Percentiles rank a stretch among this genome's conserved stretches.
Conservation (phyloP, 2,888 invertebrate species). For the Drosophila imparisetae region DNA sequence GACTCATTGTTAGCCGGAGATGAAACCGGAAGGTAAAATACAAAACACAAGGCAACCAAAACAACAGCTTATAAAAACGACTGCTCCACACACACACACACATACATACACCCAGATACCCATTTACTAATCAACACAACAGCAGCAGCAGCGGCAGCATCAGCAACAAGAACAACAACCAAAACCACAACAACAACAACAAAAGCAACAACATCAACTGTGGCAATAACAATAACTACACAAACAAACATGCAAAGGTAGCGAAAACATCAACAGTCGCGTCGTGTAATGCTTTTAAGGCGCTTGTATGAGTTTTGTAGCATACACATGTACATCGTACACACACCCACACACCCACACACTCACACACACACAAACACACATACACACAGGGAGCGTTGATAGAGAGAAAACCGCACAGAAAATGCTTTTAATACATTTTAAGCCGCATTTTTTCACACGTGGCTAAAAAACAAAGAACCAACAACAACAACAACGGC, state of each 20-base stretch:
- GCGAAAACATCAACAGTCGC: conserved; percentile 63
- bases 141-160: conserved; percentile 26
- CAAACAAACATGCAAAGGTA: conserved; percentile 54
- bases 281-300: conserved; percentile 68
- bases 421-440: conserved; percentile 76
- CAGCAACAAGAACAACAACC: conserved; percentile 17
- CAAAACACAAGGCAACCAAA: conserved; percentile 64
- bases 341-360: conserved; percentile 20
- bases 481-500: conserved; percentile 12
- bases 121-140: conserved; percentile 76
- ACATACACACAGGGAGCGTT: conserved; percentile 12
- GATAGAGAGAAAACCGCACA: conserved; percentile 56
- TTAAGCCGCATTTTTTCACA: conserved; percentile 79
- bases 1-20: conserved; percentile 73
- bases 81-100: conserved; percentile 27
- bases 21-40: conserved; percentile 74
- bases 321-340: conserved; percentile 23
- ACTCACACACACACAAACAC: conserved; percentile 12
- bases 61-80: conserved; percentile 72
- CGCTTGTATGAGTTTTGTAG: conserved; percentile 56
- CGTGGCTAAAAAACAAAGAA: conserved; percentile 66
- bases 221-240: conserved; percentile 56
- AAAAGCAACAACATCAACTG: conserved; percentile 33
- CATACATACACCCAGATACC: conserved; percentile 32
- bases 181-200: conserved; percentile 25